Percentiles rank a stretch among this genome's conserved stretches.
Conservation (phyloP, 2,113 vertebrate species). For the Cottus gobio region DNA sequence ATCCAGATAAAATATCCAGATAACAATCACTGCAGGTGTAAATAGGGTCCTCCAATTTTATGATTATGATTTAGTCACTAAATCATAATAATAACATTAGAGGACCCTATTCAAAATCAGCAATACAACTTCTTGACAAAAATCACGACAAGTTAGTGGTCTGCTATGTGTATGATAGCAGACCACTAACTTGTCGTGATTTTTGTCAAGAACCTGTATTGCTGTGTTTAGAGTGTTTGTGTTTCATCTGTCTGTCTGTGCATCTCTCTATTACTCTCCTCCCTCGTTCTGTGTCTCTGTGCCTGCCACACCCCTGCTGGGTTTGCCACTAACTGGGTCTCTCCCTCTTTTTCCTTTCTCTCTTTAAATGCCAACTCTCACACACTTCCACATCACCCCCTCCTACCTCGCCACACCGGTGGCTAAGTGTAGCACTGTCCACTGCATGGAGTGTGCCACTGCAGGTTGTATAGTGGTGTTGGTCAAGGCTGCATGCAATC, state of each 20-base stretch:
- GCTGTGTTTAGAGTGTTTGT: slow-evolving; percentile 13
- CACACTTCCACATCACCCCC: slow-evolving; percentile 22
- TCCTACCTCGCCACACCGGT: slow-evolving; percentile 54
- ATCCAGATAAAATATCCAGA: slow-evolving; percentile 17
- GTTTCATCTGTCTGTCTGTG: slow-evolving; percentile 51
- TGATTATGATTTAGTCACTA: neutral
- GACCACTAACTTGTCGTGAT: neutral
- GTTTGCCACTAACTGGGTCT: slow-evolving; percentile 73
- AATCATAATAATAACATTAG: too few species aligned
- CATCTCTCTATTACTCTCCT: slow-evolving; percentile 38
- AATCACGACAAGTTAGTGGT: too few species aligned
- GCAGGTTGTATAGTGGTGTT: slow-evolving; percentile 72
- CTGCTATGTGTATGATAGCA: neutral
- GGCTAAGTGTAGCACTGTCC: slow-evolving; percentile 73
- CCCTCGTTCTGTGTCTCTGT: slow-evolving; percentile 69
- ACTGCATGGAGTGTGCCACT: slow-evolving; percentile 76
- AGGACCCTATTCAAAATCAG: too few species aligned
- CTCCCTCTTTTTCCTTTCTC: slow-evolving; percentile 58
- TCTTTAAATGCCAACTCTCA: slow-evolving; percentile 53
- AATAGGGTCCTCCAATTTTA: neutral
- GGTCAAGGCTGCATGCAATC: slow-evolving; percentile 61
- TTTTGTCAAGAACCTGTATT: neutral
- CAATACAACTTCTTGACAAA: too few species aligned
- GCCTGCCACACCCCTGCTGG: slow-evolving; percentile 67
- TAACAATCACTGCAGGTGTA: slow-evolving; percentile 19